phyloP scores from a whole-genome alignment of 2,888 invertebrate genomes.

The Melieria omissa region DNA sequence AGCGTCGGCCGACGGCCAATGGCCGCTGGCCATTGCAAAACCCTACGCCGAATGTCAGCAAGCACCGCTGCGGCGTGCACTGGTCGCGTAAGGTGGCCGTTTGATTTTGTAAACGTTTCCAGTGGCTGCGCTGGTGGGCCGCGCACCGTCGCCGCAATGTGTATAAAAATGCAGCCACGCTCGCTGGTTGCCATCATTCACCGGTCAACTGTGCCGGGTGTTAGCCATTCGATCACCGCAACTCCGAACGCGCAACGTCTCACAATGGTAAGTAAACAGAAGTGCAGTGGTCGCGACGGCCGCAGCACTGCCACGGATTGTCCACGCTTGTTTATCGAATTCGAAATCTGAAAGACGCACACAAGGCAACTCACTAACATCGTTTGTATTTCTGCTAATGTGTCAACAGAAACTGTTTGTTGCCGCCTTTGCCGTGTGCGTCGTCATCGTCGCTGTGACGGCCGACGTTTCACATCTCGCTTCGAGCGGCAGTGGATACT shows the following conservation, averaged over 20 bases:
- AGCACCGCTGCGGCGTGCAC: too few relatives aligned
- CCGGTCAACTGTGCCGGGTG: constrained; percentile 30
- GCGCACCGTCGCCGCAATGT: not conserved
- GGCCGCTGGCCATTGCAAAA: not conserved
- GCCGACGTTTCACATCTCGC: constrained; percentile 31
- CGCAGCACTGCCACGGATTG: too few relatives aligned
- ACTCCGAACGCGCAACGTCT: too few relatives aligned
- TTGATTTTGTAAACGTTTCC: constrained; percentile 8
- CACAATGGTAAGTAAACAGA: too few relatives aligned
- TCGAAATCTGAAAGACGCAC: too few relatives aligned
- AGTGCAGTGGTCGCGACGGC: too few relatives aligned
- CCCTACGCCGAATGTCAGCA: too few relatives aligned
- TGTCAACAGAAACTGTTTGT: constrained; percentile 25
- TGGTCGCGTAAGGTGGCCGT: not conserved
- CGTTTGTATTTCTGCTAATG: too few relatives aligned
- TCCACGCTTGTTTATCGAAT: too few relatives aligned
- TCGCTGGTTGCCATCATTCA: constrained; percentile 32
- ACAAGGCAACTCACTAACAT: not conserved
- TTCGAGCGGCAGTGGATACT: constrained; percentile 23
- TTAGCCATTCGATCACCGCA: not conserved
- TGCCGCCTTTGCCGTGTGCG: constrained; percentile 21
- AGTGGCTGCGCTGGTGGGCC: not conserved
- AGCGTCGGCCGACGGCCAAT: not conserved
- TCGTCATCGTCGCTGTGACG: constrained; percentile 13
- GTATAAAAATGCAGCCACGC: constrained; percentile 41